Evolutionary conservation across 2,113 vertebrate genomes (phyloP), one percentile per base, ranked within the genome.

Genomic region (Rallus limicola): DNA sequence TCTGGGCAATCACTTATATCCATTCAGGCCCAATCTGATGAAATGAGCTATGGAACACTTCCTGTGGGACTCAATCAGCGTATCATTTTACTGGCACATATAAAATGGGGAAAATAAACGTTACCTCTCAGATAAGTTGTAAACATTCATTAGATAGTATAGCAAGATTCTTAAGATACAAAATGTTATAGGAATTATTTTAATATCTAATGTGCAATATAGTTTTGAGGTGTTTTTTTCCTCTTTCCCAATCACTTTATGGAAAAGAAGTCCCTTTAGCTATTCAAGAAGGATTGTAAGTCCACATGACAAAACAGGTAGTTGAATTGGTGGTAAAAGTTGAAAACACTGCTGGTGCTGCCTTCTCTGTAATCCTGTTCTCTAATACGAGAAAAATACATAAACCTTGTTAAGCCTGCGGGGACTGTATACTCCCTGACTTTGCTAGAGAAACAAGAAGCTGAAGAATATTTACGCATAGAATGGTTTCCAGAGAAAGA

Each of bases 331-430:
- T 59, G 44, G 21, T 82, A 69, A 72, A 93, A 92, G 55, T 42
- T 77, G 36, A 89, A 88, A 94, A 86, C 63, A 33, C 36, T 58
- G 31, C 58, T 64, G 26, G 40, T 69, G 24, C 29, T 92, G 59
- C 25, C 50, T 85, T 74, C 34, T 76, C 28, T 34, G 9, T 89
- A 89, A 92, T 85, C 87, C 63, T 80, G 25, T 91, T 90, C 36
- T 55, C 53, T 94, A 79, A 93, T 76, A 82, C n/a, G 67, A 83
- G 91, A 70, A 90, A 93, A 88, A 90, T 62, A 65, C 20, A 55
- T 72, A 87, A 95, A 88, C 58, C 75, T 93, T 62, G 23, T 90
- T 88, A 92, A 93, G 31, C 38, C 68, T 90, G 34, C 14, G 85
- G 75, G 50, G 59, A 40, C 36, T 82, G 18, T 31, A 50, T 82